Conservation (phyloP, 2,888 invertebrate genomes). For the Lumbricus terrestris region DNA sequence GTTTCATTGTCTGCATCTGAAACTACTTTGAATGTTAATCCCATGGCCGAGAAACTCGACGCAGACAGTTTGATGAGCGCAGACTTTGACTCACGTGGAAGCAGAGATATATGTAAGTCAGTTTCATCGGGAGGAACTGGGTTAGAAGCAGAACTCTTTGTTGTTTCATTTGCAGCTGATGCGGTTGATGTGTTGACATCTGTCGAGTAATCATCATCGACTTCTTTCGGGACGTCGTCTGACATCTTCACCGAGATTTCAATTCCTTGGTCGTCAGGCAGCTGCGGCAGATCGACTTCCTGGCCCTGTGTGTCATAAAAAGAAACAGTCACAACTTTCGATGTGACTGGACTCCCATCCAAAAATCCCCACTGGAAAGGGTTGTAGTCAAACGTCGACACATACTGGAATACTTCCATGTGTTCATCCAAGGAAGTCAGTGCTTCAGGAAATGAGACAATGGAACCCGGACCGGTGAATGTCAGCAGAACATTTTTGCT, state of each 20-base stretch:
- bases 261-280: neutral
- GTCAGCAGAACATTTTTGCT: neutral
- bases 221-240: neutral
- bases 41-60: neutral
- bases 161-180: neutral
- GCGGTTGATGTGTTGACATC: neutral
- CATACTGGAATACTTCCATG: constrained; percentile 19
- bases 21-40: neutral
- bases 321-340: constrained; percentile 9
- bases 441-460: neutral
- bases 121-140: neutral
- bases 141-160: neutral
- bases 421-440: neutral
- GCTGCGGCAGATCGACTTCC: neutral
- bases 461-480: constrained; percentile 8
- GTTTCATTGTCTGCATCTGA: neutral
- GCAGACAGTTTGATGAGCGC: neutral
- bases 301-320: neutral
- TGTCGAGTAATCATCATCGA: neutral
- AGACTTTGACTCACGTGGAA: neutral
- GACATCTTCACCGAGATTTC: neutral
- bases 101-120: neutral
- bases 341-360: neutral
- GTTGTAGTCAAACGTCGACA: neutral
- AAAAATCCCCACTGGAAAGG: constrained; percentile 8